These are phyloP conservation scores for Drosophila mauritiana DNA, from an alignment of 1,140 invertebrate genomes.

Conservation along the genomic window DNA sequence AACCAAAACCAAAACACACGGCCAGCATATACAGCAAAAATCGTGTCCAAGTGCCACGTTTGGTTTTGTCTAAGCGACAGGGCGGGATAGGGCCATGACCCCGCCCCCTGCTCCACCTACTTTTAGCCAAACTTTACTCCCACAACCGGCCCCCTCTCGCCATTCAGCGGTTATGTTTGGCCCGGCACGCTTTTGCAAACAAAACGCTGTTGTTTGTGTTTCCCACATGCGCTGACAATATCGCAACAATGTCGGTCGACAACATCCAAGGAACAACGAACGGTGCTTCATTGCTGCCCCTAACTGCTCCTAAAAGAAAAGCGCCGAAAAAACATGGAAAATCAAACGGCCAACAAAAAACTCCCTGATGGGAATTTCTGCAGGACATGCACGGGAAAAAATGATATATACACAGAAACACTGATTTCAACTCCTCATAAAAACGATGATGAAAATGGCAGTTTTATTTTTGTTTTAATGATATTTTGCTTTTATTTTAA, in stretches of 20 bases:
- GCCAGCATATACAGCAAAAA: constrained; percentile 33
- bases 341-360: constrained; percentile 52
- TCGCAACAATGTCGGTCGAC: constrained; percentile 71
- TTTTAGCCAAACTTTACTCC: constrained; percentile 1
- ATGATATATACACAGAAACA: background rate
- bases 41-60: constrained; percentile 76
- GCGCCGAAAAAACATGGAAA: constrained; percentile 27
- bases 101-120: constrained; percentile 21
- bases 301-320: constrained; percentile 22
- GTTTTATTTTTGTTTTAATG: background rate
- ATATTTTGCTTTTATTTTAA: background rate
- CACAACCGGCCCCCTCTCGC: background rate
- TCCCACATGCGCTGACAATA: constrained; percentile 74
- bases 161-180: constrained; percentile 27
- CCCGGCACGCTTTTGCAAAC: constrained; percentile 63
- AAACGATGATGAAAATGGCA: background rate
- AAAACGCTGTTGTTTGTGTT: constrained; percentile 62
- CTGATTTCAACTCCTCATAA: background rate
- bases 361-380: constrained; percentile 46
- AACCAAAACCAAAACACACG: constrained; percentile 9
- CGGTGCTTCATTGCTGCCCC: constrained; percentile 9
- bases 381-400: constrained; percentile 6
- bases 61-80: constrained; percentile 66
- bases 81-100: constrained; percentile 65
- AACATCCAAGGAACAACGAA: constrained; percentile 55